Conservation (phyloP, 1,140 invertebrate species). For the Oppia nitens region DNA sequence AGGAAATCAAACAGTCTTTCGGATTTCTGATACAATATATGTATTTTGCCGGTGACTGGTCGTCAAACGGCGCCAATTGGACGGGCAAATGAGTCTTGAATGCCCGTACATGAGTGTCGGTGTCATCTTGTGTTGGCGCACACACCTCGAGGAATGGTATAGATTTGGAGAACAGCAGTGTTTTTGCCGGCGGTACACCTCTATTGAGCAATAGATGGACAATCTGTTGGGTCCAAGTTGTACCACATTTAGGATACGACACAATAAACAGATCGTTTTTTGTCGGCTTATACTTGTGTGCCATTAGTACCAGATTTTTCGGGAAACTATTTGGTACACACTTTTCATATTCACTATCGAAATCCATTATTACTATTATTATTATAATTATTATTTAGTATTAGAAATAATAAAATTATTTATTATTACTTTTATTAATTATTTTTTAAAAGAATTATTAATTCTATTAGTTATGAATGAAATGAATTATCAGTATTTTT, state of each 20-base stretch:
- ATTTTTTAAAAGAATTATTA: no score
- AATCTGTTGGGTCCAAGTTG: slow-evolving; percentile 29
- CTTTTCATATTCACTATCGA: not conserved
- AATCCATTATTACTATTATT: not conserved
- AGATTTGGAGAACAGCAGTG: slow-evolving; percentile 8
- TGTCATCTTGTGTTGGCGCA: not conserved
- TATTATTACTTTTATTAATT: no score
- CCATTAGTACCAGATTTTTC: not conserved
- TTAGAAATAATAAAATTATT: no score
- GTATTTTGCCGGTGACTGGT: slow-evolving; percentile 20
- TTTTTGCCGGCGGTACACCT: slow-evolving; percentile 6
- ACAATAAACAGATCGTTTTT: slow-evolving; percentile 18
- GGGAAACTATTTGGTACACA: not conserved
- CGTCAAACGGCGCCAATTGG: slow-evolving; percentile 7
- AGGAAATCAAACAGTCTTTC: slow-evolving; percentile 21
- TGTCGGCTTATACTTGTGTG: slow-evolving; percentile 17
- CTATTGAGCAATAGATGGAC: slow-evolving; percentile 4
- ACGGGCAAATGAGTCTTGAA: slow-evolving; percentile 18
- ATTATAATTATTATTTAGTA: no score
- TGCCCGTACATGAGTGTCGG: slow-evolving; percentile 6
- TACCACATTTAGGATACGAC: slow-evolving; percentile 21
- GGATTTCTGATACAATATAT: slow-evolving; percentile 21
- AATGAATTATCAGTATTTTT: no score
- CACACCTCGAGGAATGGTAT: slow-evolving; percentile 18
- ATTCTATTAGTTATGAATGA: no score